Evolutionary conservation across 2,888 invertebrate genomes (phyloP).

Genomic region (Euzophera pinguis): DNA sequence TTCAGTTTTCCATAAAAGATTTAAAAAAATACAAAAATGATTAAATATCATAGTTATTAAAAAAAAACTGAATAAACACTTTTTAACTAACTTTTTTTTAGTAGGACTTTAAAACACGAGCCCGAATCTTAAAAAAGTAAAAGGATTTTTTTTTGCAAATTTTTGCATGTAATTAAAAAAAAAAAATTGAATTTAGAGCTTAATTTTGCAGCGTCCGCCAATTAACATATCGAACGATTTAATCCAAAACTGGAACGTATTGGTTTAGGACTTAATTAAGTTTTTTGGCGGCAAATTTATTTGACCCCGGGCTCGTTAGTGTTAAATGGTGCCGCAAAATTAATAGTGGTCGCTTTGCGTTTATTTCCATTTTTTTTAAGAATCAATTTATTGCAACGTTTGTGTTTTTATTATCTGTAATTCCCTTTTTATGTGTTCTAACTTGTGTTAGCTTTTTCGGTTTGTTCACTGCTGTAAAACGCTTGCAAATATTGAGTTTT

Average conservation of each 20-base stretch:
- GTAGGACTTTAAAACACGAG: background rate
- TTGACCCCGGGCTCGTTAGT: background rate
- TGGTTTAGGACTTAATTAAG: slow-evolving; percentile 12
- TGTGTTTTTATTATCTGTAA: too few relatives aligned
- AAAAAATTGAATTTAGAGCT: slow-evolving; percentile 11
- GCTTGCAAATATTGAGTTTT: too few relatives aligned
- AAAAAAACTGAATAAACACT: too few relatives aligned
- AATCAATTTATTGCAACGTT: too few relatives aligned
- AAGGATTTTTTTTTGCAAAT: background rate
- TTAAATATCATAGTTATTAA: too few relatives aligned
- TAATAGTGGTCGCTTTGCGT: slow-evolving; percentile 17
- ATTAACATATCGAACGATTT: slow-evolving; percentile 10
- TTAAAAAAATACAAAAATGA: too few relatives aligned
- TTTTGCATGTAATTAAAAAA: slow-evolving; percentile 2
- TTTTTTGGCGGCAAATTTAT: slow-evolving; percentile 12
- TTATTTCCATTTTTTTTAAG: background rate
- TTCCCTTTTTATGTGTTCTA: too few relatives aligned
- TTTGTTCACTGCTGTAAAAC: too few relatives aligned
- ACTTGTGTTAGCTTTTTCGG: too few relatives aligned
- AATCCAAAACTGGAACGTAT: slow-evolving; percentile 15
- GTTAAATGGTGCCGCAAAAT: slow-evolving; percentile 18
- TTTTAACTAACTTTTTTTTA: too few relatives aligned
- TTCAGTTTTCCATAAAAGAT: too few relatives aligned
- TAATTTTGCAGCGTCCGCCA: background rate
- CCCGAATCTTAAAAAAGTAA: background rate